These are phyloP conservation scores for Petrocephalus microphthalmus DNA, from an alignment of 2,113 vertebrate genomes.

Conservation along the genomic window DNA sequence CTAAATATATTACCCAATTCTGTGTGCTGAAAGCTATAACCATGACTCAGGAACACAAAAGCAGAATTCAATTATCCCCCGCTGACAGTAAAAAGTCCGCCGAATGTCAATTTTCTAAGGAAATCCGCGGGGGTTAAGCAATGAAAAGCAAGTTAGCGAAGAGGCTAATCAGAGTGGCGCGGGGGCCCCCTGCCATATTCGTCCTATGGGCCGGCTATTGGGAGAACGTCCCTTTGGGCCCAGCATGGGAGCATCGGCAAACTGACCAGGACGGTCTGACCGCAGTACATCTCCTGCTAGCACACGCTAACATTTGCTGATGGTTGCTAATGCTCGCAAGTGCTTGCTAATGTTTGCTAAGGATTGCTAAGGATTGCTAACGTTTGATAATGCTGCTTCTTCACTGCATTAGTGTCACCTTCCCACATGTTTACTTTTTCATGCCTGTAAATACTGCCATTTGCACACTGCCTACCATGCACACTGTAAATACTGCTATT, in stretches of 20 bases:
- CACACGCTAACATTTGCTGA: background rate
- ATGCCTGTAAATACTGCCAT: background rate
- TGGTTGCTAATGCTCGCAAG: no score
- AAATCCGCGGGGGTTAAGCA: conserved; percentile 16
- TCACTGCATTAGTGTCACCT: background rate
- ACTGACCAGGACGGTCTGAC: background rate
- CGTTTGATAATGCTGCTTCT: background rate
- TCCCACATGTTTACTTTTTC: background rate
- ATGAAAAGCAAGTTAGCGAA: conserved; percentile 7
- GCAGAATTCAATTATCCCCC: conserved; percentile 29
- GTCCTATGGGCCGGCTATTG: background rate
- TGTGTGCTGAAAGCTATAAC: conserved; percentile 23
- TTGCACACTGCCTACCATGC: background rate
- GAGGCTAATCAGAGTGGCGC: background rate
- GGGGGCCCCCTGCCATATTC: background rate
- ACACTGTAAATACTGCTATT: no score
- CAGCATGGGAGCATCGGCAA: background rate
- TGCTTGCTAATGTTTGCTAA: background rate
- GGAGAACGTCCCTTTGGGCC: background rate
- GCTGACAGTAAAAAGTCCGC: conserved; percentile 19
- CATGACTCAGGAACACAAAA: conserved; percentile 29
- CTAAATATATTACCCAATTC: conserved; percentile 25
- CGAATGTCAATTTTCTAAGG: conserved; percentile 18
- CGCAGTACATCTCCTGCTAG: background rate
- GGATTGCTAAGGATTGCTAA: background rate